phyloP scores from a whole-genome alignment of 2,888 invertebrate species.

The Catonia carolina region DNA sequence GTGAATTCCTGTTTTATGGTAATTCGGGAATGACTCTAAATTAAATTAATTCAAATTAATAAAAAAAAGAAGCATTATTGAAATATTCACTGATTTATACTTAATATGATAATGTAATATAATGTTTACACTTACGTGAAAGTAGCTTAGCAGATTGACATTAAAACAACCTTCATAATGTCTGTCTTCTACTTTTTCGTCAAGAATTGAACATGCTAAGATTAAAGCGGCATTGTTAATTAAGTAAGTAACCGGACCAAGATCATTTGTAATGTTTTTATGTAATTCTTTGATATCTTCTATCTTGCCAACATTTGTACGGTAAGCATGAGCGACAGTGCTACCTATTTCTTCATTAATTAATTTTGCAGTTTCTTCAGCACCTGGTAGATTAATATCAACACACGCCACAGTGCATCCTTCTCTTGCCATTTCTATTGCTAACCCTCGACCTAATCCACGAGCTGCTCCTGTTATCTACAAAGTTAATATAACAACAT shows the following conservation, averaged over 20 bases:
- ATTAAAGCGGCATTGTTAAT: conserved; percentile 33
- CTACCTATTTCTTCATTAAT: conserved; percentile 32
- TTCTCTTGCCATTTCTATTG: conserved; percentile 40
- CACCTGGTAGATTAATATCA: conserved; percentile 26
- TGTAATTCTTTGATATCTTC: conserved; percentile 25
- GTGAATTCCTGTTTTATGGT: no score
- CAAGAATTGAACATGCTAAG: conserved; percentile 16
- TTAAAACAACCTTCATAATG: conserved; percentile 27
- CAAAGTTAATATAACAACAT: no score
- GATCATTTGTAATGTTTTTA: conserved; percentile 24
- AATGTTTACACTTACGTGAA: conserved; percentile 29
- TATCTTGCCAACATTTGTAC: conserved; percentile 27
- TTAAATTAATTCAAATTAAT: no score
- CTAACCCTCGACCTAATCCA: conserved; percentile 44
- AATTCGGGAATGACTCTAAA: no score
- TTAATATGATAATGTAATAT: no score
- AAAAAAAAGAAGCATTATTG: no score
- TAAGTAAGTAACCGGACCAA: conserved; percentile 30
- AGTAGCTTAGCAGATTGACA: conserved; percentile 31
- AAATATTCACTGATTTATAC: no score
- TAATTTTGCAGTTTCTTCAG: conserved; percentile 23
- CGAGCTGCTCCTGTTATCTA: conserved; percentile 46
- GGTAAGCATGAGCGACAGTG: conserved; percentile 27
- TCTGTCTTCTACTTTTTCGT: conserved; percentile 19
- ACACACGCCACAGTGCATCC: conserved; percentile 33